A percentile compares a stretch with the other conserved stretches of the same genome.
These are phyloP conservation scores for Donacobius atricapilla DNA, from an alignment of 2,113 vertebrate genomes.

Conservation along the genomic window DNA sequence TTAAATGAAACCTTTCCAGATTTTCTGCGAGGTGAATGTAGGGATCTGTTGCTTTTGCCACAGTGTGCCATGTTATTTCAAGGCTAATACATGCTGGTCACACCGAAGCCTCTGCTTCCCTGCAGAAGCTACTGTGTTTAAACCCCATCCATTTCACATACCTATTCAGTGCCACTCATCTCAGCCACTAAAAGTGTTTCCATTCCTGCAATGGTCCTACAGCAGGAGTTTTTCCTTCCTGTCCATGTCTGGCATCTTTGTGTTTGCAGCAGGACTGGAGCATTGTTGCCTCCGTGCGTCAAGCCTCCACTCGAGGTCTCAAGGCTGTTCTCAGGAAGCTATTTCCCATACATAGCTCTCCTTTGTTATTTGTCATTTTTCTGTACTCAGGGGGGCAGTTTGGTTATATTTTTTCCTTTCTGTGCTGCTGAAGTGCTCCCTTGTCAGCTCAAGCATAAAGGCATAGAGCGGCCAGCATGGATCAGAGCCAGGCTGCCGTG, in stretches of 20 bases:
- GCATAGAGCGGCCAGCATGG: neutral
- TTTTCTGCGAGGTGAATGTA: neutral
- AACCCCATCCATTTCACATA: neutral
- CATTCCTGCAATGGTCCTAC: neutral
- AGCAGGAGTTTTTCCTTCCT: neutral
- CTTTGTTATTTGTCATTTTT: neutral
- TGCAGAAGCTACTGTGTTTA: neutral
- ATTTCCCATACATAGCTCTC: neutral
- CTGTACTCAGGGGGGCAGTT: neutral
- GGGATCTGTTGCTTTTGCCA: neutral
- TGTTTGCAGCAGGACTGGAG: neutral
- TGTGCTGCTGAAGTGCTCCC: neutral
- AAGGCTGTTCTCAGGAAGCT: neutral
- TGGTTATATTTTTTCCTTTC: neutral
- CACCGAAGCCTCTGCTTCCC: neutral
- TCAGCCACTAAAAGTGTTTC: neutral
- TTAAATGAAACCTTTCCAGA: neutral
- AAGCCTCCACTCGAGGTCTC: neutral
- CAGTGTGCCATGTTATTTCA: neutral
- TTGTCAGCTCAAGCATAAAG: neutral
- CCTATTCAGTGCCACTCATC: neutral
- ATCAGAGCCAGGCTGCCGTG: neutral
- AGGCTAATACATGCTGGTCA: neutral
- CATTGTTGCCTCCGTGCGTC: fast-evolving
- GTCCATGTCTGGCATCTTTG: neutral